These are phyloP conservation scores for Gordius sp. DNA, from an alignment of 2,888 invertebrate genomes.

Conservation along the genomic window DNA sequence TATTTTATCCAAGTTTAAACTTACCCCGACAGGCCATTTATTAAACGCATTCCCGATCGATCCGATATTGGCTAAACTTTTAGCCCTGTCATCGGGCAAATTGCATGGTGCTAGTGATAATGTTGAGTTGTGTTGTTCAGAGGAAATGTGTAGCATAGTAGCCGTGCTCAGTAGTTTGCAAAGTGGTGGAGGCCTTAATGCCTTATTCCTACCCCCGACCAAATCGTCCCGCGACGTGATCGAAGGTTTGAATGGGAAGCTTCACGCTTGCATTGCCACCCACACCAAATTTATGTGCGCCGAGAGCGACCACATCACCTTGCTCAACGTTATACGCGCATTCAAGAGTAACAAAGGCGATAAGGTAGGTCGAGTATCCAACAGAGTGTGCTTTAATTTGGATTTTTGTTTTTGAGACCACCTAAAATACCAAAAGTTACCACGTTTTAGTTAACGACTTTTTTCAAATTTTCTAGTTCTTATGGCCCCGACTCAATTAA, in stretches of 20 bases:
- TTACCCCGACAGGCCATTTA: background rate
- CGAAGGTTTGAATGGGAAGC: background rate
- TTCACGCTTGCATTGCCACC: background rate
- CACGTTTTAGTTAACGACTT: too few species aligned
- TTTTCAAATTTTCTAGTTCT: too few species aligned
- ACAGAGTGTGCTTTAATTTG: too few species aligned
- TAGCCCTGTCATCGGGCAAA: background rate
- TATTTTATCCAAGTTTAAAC: too few species aligned
- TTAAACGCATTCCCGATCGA: background rate
- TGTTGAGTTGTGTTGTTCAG: background rate
- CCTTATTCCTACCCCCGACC: background rate
- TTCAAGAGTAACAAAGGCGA: slow-evolving; percentile 42
- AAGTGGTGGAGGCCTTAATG: background rate
- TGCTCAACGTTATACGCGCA: slow-evolving; percentile 58
- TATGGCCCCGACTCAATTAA: too few species aligned
- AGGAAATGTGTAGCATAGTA: background rate
- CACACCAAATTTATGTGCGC: slow-evolving; percentile 18
- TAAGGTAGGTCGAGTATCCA: too few species aligned
- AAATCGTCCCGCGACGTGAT: background rate
- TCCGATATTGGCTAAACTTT: background rate
- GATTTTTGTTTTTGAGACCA: too few species aligned
- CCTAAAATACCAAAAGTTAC: too few species aligned
- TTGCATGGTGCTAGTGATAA: background rate
- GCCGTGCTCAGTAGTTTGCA: background rate
- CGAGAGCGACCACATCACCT: slow-evolving; percentile 66